Evolutionary conservation across 2,888 invertebrate species (phyloP).

Genomic region (Deilephila elpenor): DNA sequence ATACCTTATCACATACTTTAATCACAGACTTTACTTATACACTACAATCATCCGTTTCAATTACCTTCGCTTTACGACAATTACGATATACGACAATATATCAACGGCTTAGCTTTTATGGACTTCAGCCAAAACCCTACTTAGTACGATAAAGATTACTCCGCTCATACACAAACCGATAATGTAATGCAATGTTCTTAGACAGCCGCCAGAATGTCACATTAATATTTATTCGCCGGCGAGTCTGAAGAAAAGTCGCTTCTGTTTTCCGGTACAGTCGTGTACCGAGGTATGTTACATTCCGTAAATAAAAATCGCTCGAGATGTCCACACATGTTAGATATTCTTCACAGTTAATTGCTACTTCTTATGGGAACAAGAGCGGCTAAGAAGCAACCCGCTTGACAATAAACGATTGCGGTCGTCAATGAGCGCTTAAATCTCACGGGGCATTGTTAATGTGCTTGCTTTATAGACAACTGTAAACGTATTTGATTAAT

Average conservation of each 20-base stretch:
- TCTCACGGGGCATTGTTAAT: slow-evolving; percentile 26
- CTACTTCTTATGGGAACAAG: slow-evolving; percentile 9
- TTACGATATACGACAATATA: neutral
- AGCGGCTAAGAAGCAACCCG: neutral
- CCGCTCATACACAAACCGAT: slow-evolving; percentile 1
- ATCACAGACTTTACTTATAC: slow-evolving; percentile 22
- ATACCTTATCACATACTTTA: slow-evolving; percentile 29
- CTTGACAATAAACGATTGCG: slow-evolving; percentile 25
- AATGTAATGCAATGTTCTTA: slow-evolving; percentile 17
- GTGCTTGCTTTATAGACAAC: slow-evolving; percentile 14
- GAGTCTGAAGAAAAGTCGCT: slow-evolving; percentile 19
- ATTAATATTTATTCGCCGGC: slow-evolving; percentile 25
- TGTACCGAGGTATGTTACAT: neutral
- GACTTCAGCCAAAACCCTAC: neutral
- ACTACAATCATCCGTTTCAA: slow-evolving; percentile 12
- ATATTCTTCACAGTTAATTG: slow-evolving; percentile 7
- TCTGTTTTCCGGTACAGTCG: slow-evolving; percentile 23
- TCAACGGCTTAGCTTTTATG: neutral
- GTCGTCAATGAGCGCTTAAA: slow-evolving; percentile 10
- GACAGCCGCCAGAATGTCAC: slow-evolving; percentile 15
- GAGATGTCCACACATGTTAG: slow-evolving; percentile 3
- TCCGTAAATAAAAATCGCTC: neutral
- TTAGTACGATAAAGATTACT: neutral
- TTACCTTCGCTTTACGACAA: neutral
- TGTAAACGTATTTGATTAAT: slow-evolving; percentile 18